Evolutionary conservation across 1,140 invertebrate species (phyloP).

Genomic region (Phthorimaea operculella): DNA sequence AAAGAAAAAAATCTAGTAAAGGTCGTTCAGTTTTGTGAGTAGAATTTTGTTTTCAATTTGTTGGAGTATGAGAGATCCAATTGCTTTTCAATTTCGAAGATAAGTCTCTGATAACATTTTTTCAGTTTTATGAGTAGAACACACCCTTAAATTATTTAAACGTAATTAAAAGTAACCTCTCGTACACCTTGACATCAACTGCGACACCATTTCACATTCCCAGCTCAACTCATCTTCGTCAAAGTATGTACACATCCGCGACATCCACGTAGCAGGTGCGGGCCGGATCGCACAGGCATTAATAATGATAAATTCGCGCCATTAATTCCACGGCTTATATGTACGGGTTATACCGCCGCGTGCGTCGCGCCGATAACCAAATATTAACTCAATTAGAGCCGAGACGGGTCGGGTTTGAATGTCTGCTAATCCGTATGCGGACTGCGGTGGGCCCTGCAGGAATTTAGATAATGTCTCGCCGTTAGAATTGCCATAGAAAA

Average conservation of each 20-base stretch:
- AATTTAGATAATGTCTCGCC: background rate
- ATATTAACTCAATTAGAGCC: slow-evolving; percentile 66
- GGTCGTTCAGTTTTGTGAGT: too few species aligned
- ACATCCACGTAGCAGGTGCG: slow-evolving; percentile 39
- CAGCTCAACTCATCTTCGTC: background rate
- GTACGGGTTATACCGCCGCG: slow-evolving; percentile 51
- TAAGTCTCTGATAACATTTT: too few species aligned
- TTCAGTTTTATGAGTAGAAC: too few species aligned
- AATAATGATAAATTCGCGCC: slow-evolving; percentile 67
- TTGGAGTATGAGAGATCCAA: too few species aligned
- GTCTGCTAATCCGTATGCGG: slow-evolving; percentile 42
- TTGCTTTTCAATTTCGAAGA: too few species aligned
- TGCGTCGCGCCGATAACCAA: slow-evolving; percentile 63
- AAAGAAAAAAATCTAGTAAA: too few species aligned
- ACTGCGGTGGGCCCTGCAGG: background rate
- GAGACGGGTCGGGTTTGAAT: slow-evolving; percentile 50
- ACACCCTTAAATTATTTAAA: too few species aligned
- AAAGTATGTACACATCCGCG: slow-evolving; percentile 8
- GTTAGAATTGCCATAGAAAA: too few species aligned
- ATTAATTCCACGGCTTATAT: slow-evolving; percentile 65
- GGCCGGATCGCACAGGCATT: slow-evolving; percentile 48
- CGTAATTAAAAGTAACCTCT: too few species aligned
- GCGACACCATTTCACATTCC: background rate
- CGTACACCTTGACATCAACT: too few species aligned
- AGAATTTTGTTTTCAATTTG: too few species aligned